Evolutionary conservation across 2,797 vertebrate species (phyloP).

Genomic region (Hipposideros larvatus): DNA sequence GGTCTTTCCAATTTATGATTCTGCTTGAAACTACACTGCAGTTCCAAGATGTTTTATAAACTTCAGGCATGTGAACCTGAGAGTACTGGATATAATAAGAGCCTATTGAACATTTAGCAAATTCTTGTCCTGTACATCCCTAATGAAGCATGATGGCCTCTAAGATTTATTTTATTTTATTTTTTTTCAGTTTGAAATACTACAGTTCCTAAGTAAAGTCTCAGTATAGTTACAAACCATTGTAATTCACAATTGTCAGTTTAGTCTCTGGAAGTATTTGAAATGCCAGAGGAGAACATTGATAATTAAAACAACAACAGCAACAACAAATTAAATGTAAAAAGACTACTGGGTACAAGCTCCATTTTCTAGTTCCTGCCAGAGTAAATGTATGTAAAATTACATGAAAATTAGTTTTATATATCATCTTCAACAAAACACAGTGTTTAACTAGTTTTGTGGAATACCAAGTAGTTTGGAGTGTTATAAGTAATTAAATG

Average conservation of each 20-base stretch:
- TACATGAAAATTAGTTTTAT: constrained; percentile 60
- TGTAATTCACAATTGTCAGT: neutral
- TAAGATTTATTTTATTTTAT: constrained; percentile 1
- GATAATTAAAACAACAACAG: neutral
- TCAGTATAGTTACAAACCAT: neutral
- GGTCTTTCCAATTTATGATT: constrained; percentile 32
- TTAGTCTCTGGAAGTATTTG: constrained; percentile 47
- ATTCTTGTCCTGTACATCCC: neutral
- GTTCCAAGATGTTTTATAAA: constrained; percentile 17
- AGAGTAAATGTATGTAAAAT: constrained; percentile 62
- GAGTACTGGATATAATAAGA: neutral
- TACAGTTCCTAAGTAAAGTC: neutral
- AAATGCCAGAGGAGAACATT: neutral
- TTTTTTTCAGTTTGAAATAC: neutral
- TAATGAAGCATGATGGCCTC: neutral
- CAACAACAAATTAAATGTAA: constrained; percentile 62
- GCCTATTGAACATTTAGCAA: neutral
- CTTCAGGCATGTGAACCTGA: neutral
- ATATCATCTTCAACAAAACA: constrained; percentile 69
- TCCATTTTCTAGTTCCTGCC: constrained; percentile 43
- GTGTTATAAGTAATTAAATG: constrained; percentile 56
- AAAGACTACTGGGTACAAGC: constrained; percentile 1
- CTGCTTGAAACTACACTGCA: neutral
- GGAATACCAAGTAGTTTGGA: constrained; percentile 76
- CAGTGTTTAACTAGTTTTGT: constrained; percentile 77